Base-by-base conservation (phyloP, 2,797 vertebrate genomes). In the Hypotaenidia okinawae region DNA sequence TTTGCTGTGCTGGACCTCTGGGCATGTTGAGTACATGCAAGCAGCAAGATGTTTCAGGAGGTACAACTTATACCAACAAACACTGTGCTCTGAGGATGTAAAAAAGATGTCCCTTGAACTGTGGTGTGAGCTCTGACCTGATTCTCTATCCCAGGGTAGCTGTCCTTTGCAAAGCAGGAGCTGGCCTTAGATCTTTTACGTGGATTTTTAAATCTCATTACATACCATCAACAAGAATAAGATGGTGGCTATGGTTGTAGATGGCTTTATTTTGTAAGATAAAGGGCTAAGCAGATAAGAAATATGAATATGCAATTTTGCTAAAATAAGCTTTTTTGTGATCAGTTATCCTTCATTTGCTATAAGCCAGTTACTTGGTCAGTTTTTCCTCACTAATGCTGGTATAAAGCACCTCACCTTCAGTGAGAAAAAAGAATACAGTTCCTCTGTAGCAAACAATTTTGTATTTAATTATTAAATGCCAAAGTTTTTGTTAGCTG, bases 1-100 rank as follows among this genome's bases (percentile, higher is more conserved):
- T 84, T 52, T 33, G 3, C 16, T 37, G 28, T 59, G 61, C 76
- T 85, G 86, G 43, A 57, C 49, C 15, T 12, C 28, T 11, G 18
- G 72, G 0, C 1, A 0, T 1, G 13, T 4, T 2, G 3, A 32
- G 24, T 30, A 9, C 4, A 1, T 17, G 45, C 22, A 35, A 45
- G 22, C 25, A 62, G 39, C 8, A 10, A 2, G 0, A 6, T 16
- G 23, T 32, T 87, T 32, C 28, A 82, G 15, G 15, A 23, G 28
- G 64, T 30, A 37, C 57, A 67, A 9, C 22, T 6, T 11, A 3
- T 52, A 55, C n/a, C 18, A 17, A 1, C 2, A 6, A 39, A 12
- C 24, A 2, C 1, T 49, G 27, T 11, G 1, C 16, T 12, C 35
- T 5, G 11, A 25, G 33, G 13, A 18, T 16, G 2, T 5, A 4